Evolutionary conservation across 2,797 vertebrate species (phyloP).

Genomic region (Sphaeramia orbicularis): DNA sequence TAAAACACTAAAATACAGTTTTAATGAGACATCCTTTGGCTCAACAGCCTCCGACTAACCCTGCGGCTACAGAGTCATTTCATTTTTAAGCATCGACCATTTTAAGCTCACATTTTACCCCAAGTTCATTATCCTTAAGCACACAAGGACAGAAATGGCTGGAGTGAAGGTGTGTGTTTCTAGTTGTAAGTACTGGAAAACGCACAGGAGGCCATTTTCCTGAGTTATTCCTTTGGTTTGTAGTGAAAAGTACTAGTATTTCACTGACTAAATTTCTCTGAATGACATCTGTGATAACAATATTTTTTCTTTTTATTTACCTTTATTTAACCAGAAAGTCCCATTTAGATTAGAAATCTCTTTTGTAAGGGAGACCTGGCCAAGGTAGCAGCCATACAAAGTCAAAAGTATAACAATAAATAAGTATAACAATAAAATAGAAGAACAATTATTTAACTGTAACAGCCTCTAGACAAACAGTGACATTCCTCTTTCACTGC

Average conservation of each 20-base stretch:
- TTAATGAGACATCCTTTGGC: conserved; percentile 57
- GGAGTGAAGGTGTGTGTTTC: conserved; percentile 17
- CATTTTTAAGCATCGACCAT: conserved; percentile 35
- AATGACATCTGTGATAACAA: not conserved
- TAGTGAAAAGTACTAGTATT: not conserved
- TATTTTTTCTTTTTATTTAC: no score
- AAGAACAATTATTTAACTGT: no score
- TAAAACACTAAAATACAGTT: conserved; percentile 64
- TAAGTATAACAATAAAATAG: no score
- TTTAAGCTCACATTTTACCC: conserved; percentile 28
- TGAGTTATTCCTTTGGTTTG: not conserved
- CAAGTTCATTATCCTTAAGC: conserved; percentile 44
- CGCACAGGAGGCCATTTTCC: not conserved
- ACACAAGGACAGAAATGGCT: conserved; percentile 6
- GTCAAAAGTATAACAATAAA: no score
- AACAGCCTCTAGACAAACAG: no score
- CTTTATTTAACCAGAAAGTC: no score
- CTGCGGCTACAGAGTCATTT: conserved; percentile 31
- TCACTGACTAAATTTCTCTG: not conserved
- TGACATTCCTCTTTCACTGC: no score
- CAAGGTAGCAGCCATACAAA: no score
- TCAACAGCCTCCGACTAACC: conserved; percentile 62
- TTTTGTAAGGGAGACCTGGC: no score
- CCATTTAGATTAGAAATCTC: no score
- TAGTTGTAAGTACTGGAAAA: conserved; percentile 6